Conservation (phyloP, 2,797 vertebrate species). For the Spinus pinus region DNA sequence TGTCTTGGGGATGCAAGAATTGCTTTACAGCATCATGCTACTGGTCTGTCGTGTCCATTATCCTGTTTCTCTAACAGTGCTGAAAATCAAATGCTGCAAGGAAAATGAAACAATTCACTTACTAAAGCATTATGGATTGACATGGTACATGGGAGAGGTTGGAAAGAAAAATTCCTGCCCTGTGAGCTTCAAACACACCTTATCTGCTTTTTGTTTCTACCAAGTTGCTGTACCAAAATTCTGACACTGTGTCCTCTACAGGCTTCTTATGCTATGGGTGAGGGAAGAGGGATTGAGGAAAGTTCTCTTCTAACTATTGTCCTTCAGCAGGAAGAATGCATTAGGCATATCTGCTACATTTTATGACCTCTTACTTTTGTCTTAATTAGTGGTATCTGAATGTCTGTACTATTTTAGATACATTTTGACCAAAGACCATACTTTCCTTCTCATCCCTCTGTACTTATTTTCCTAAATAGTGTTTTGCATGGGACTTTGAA, state of each 20-base stretch:
- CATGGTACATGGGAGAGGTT: background rate
- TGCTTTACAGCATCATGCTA: background rate
- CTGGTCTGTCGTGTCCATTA: background rate
- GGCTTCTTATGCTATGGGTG: background rate
- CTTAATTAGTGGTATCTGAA: background rate
- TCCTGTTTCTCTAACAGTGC: background rate
- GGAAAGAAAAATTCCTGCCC: background rate
- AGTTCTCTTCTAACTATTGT: background rate
- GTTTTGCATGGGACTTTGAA: background rate
- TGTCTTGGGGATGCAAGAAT: background rate
- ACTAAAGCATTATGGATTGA: background rate
- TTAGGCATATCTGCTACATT: background rate
- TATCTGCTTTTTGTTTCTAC: background rate
- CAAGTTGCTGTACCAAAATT: background rate
- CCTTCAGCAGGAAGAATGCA: background rate
- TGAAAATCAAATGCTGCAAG: constrained; percentile 10
- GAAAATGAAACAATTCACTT: background rate
- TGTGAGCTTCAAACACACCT: background rate
- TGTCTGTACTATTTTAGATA: background rate
- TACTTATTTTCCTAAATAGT: background rate
- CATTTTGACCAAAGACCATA: background rate
- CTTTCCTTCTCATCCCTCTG: background rate
- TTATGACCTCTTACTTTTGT: background rate
- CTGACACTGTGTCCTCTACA: accelerated
- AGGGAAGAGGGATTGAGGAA: background rate